These are phyloP conservation scores for Boloria euphrosyne DNA, from an alignment of 2,888 invertebrate species.

Conservation along the genomic window DNA sequence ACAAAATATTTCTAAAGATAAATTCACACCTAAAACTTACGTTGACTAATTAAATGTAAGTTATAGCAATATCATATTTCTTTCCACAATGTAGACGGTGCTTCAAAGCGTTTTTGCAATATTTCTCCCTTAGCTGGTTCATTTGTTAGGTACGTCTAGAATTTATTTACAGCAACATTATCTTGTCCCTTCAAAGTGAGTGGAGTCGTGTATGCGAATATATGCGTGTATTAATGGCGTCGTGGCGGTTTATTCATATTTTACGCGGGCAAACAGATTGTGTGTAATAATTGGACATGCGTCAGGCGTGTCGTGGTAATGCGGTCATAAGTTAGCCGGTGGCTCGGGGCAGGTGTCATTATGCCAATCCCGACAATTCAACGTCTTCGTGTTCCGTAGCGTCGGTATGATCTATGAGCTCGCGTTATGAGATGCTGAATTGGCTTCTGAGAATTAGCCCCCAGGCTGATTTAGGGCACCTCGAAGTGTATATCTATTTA, in stretches of 20 bases:
- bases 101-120: slow-evolving; percentile 73
- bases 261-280: slow-evolving; percentile 74
- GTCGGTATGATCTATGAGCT: slow-evolving; percentile 68
- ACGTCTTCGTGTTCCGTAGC: slow-evolving; percentile 51
- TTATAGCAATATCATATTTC: slow-evolving; percentile 53
- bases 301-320: slow-evolving; percentile 77
- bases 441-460: slow-evolving; percentile 57
- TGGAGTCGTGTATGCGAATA: slow-evolving; percentile 31
- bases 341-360: slow-evolving; percentile 71
- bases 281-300: slow-evolving; percentile 79
- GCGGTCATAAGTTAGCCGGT: slow-evolving; percentile 72
- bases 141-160: slow-evolving; percentile 68
- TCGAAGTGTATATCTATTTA: slow-evolving; percentile 9
- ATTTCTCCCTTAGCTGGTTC: slow-evolving; percentile 67
- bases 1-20: background rate
- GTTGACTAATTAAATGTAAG: slow-evolving; percentile 14
- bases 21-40: background rate
- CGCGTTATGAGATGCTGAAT: slow-evolving; percentile 63
- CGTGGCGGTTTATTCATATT: slow-evolving; percentile 70
- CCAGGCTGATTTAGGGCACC: slow-evolving; percentile 38
- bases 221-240: slow-evolving; percentile 58
- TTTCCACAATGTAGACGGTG: slow-evolving; percentile 64
- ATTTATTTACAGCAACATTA: slow-evolving; percentile 77
- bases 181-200: slow-evolving; percentile 65
- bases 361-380: slow-evolving; percentile 76